Evolutionary conservation across 2,797 vertebrate genomes (phyloP), one percentile per base, ranked within the genome.

Genomic region (Sebastes minor): DNA sequence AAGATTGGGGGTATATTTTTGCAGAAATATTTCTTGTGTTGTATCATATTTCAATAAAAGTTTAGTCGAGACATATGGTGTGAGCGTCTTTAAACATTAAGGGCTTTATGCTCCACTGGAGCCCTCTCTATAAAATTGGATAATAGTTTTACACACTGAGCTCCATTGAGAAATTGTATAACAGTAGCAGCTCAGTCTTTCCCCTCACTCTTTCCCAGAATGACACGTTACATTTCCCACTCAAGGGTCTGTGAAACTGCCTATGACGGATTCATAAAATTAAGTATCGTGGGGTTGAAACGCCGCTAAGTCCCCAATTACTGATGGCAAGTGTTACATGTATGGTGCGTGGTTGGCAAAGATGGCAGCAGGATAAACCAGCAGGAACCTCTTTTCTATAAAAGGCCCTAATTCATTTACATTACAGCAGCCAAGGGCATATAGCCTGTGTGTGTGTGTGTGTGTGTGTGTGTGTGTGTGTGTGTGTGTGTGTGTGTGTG

Each of bases 1-100:
- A 85, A 91, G 76, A 91, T 90, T 87, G 80, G 85, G 81, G 82
- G 75, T 95, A 91, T 94, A 94, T 94, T 94, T 95, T 94, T 94
- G 82, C 91, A 93, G 87, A 91, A 89, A 84, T 88, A 71, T 90
- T 84, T 88, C 82, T 83, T 89, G 74, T 88, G 78, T 85, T 91
- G 71, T 89, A 86, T 82, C 68, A 78, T 74, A 87, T 91, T 92
- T 90, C 71, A 92, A 90, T 92, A 93, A 94, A 92, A 38, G 33
- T 80, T 87, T 80, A 86, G 62, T 71, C 20, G 78, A 88, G 59
- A 87, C 6, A 42, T 68, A 42, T 65, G 71, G 38, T 72, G 74
- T 78, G 8, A 38, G 75, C 53, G 62, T 82, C 66, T 90, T 88
- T 71, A 60, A 83, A 80, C 6, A 33, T 71, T 71, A 68, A 71